Base-by-base conservation (phyloP, 1,140 invertebrate genomes). In the Riptortus pedestris region DNA sequence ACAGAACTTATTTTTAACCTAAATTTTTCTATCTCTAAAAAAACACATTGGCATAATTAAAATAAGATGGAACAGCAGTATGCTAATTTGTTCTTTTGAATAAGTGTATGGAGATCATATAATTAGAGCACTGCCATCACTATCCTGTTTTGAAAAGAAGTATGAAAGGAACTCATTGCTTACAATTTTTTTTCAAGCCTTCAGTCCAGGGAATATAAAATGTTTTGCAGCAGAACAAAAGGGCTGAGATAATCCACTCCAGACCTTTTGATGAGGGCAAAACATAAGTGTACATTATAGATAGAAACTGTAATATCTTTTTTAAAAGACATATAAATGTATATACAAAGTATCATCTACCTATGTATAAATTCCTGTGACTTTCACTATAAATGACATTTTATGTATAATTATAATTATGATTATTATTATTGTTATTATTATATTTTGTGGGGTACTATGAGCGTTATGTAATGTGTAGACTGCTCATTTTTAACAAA, bases 401-500 rank as follows among this genome's bases (percentile, higher is more conserved):
- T 55, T 55, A 59, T 59, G 28, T 59, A 59, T 59, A 9, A 59
- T 59, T 38, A 59, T 59, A 2, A 26, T 59, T 29, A 59, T 57
- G 22, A 57, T 57, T 57, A 57, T 57, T 57, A 26, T 33, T 59
- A 29, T 59, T 29, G 33, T 33, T 59, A 59, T 59, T 1, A 59
- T 59, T 59, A 59, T 59, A 38, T 59, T 59, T 59, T 33, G 16
- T n/a, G 57, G 57, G 57, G 57, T 29, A 59, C 57, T 59, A 59
- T 59, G 57, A 59, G 57, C 57, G 57, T 59, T 59, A 59, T 59
- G 57, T 59, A 59, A 59, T 59, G 28, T 59, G 57, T 59, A 59
- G 57, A 59, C 57, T 59, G 57, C 57, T 59, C 57, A 59, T 59
- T 59, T 59, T 59, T 59, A 59, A 59, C 57, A 59, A 59, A 59